phyloP scores from a whole-genome alignment of 2,888 invertebrate genomes.

The Pristionchus mayeri region DNA sequence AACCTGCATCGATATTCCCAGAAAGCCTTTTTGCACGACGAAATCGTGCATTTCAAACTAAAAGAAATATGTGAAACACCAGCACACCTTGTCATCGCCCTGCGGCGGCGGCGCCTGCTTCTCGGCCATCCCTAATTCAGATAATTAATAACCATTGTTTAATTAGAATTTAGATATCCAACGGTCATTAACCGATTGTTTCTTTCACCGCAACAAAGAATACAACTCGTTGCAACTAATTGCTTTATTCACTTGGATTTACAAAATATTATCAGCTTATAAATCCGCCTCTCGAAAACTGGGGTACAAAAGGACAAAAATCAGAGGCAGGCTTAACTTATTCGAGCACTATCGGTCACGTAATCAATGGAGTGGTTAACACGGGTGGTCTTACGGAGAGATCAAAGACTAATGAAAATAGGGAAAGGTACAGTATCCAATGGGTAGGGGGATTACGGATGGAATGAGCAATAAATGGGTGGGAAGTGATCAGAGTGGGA shows the following conservation, averaged over 20 bases:
- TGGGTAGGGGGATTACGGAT: too few species aligned
- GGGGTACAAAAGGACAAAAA: neutral
- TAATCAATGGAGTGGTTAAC: too few species aligned
- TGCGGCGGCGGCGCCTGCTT: neutral
- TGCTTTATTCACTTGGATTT: neutral
- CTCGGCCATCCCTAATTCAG: neutral
- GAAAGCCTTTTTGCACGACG: too few species aligned
- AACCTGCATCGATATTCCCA: too few species aligned
- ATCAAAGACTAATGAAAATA: neutral
- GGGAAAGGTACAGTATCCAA: neutral
- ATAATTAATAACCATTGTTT: neutral
- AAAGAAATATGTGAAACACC: too few species aligned
- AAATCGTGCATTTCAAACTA: too few species aligned
- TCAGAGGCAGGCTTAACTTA: too few species aligned
- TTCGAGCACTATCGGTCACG: too few species aligned
- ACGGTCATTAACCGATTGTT: neutral
- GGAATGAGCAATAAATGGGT: neutral
- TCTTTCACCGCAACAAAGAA: neutral
- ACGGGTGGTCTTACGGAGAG: neutral
- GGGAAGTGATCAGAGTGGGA: too few species aligned
- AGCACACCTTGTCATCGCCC: slow-evolving; percentile 1
- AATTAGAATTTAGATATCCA: neutral
- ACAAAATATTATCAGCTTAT: neutral
- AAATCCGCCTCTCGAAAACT: neutral
- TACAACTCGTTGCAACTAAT: neutral